Base-by-base conservation (phyloP, 2,113 vertebrate genomes). In the Poeciliopsis occidentalis region DNA sequence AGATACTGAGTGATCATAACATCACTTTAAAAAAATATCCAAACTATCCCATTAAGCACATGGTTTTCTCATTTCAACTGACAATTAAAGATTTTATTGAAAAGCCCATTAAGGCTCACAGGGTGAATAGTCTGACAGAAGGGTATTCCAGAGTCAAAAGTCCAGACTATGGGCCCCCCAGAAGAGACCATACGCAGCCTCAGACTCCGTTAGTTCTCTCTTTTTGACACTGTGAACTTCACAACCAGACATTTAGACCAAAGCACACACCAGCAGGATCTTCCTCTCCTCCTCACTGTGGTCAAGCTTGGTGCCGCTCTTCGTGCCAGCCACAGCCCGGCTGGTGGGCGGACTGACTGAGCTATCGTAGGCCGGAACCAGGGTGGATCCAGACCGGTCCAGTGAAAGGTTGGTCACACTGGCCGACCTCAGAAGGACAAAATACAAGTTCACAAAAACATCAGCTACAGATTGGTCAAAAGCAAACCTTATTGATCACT, bases 221-320 rank as follows among this genome's bases (percentile, higher is more conserved):
- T 19, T 47, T 47, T 47, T 47, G 44, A 17, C 44, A 19, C 39
- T 41, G 44, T 47, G 44, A 47, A 47, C 17, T 17, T 17, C 44
- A 47, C 34, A 37, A 54, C 7, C 51, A 29, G 24, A 60, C 3
- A 5, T 15, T 51, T 31, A 82, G 27, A 64, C 27, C 1, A 26
- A 51, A 68, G 2, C 17, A 54, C 29, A 3, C 93, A 99, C 97
- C 97, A 99, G 93, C 60, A 99, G 95, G 85, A 98, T 97, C 93
- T 98, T 99, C 85, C 98, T 95, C 89, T 99, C 98, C 47, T 99
- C 97, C 84, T 99, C 98, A 0, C 90, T 96, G 83, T 96, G 92
- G 89, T 99, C 98, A 76, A 91, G 67, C 71, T 93, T 92, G 75
- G 75, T 27, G 66, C 89, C 76, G 2, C 93, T 90, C 86, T 98